Percentiles rank a stretch among this genome's conserved stretches.
phyloP scores from a whole-genome alignment of 2,113 vertebrate species.

The Mus spicilegus region DNA sequence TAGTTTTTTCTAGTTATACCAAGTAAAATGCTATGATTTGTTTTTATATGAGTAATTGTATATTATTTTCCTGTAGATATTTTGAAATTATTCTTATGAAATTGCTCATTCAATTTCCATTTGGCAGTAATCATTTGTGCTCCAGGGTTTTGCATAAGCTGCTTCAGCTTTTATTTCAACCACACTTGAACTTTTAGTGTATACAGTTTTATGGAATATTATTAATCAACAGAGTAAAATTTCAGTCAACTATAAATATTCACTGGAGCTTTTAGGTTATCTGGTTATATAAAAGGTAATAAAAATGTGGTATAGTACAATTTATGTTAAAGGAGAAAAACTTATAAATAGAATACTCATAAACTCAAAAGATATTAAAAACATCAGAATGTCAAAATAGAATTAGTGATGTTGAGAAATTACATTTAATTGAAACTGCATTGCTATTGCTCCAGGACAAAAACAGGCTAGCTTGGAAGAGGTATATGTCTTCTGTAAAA shows the following conservation, averaged over 20 bases:
- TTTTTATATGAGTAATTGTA: background rate
- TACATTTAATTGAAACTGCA: background rate
- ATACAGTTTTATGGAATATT: background rate
- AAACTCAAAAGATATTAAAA: background rate
- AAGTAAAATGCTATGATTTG: background rate
- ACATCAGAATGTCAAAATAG: background rate
- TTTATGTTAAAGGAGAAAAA: background rate
- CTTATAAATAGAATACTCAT: background rate
- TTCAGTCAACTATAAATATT: conserved; percentile 25
- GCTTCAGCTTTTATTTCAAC: background rate
- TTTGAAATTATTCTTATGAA: background rate
- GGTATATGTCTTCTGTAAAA: background rate
- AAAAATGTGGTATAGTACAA: background rate
- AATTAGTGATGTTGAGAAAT: background rate
- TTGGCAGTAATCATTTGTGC: background rate
- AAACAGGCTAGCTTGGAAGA: background rate
- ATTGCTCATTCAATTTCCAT: background rate
- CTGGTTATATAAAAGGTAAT: background rate
- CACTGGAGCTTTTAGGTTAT: background rate
- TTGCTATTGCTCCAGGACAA: background rate
- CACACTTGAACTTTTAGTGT: background rate
- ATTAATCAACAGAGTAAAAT: background rate
- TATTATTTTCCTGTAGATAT: background rate
- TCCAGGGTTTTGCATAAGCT: background rate
- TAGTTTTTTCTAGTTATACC: background rate